Evolutionary conservation across 1,140 invertebrate species (phyloP), one percentile per base, ranked within the genome.

Genomic region (Lerema accius): DNA sequence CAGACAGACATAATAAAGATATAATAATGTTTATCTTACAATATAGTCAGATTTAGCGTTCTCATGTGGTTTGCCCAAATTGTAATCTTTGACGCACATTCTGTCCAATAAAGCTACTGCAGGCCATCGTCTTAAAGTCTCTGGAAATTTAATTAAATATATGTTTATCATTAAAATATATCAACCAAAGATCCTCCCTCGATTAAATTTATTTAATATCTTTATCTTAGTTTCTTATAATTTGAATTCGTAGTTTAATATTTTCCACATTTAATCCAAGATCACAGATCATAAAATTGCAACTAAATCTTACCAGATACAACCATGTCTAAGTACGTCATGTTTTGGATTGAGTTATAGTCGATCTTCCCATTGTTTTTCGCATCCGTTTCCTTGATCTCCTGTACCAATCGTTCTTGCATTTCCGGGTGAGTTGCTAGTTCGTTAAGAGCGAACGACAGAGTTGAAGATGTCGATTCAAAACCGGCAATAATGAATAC

Each of bases 281-380:
- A n/a, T n/a, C n/a, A n/a, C n/a, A n/a, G n/a, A n/a, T n/a, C n/a
- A n/a, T n/a, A n/a, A n/a, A n/a, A n/a, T n/a, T n/a, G n/a, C n/a
- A n/a, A n/a, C n/a, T n/a, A n/a, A n/a, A n/a, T n/a, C 42, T 74
- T 64, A 90, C 87, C 91, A 43, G 88, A 91, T 0, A 93, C 67
- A 2, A 94, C 92, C 90, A 93, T 93, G 65, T 95, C 95, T 78
- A 95, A 72, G 69, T 95, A 95, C 13, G 91, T 92, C 89, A 95
- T 89, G 17, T 91, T 85, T 19, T 90, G 76, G 0, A 95, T 80
- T 7, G 92, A 91, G 17, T 89, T 85, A 51, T 92, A 93, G 4
- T 66, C 85, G 0, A 93, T 67, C 23, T 84, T 84, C 0, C 91
- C 93, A 14, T 86, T 76, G 6, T 91, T 75, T 3, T 84, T 73